phyloP scores from a whole-genome alignment of 2,113 vertebrate genomes.

The Condylura cristata region DNA sequence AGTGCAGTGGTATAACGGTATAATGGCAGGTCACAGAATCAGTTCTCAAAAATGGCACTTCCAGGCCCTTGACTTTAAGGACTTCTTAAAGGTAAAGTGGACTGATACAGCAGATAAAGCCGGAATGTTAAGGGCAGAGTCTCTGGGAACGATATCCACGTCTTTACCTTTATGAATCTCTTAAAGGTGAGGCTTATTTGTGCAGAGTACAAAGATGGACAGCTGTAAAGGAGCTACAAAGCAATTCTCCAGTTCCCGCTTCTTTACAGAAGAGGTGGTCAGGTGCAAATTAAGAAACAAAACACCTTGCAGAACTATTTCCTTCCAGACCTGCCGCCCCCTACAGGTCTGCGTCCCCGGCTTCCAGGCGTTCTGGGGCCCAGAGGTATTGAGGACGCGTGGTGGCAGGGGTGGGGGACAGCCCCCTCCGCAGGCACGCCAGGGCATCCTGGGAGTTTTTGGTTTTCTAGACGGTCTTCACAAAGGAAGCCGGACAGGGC shows the following conservation, averaged over 20 bases:
- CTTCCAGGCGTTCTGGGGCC: not conserved
- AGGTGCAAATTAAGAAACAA: not conserved
- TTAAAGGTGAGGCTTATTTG: slow-evolving; percentile 57
- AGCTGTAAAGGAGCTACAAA: slow-evolving; percentile 5
- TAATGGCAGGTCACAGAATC: not conserved
- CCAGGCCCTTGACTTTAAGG: slow-evolving; percentile 50
- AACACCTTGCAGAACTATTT: not conserved
- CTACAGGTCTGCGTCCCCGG: not conserved
- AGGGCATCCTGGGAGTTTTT: slow-evolving; percentile 60
- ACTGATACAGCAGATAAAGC: not conserved
- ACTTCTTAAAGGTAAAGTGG: slow-evolving; percentile 58
- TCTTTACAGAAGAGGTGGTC: slow-evolving; percentile 43
- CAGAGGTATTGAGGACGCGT: accelerated
- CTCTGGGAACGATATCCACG: not conserved
- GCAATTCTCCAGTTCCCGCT: slow-evolving; percentile 18
- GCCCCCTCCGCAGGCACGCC: not conserved
- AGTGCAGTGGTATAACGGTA: not conserved
- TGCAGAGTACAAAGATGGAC: slow-evolving; percentile 21
- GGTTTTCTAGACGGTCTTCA: slow-evolving; percentile 66
- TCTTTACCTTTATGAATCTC: slow-evolving; percentile 62
- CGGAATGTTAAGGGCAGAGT: not conserved
- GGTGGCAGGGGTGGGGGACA: not conserved
- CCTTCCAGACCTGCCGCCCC: not conserved
- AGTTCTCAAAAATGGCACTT: not conserved
- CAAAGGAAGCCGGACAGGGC: not conserved